Evolutionary conservation across 2,888 invertebrate genomes (phyloP).

Genomic region (Calameuta filiformis): DNA sequence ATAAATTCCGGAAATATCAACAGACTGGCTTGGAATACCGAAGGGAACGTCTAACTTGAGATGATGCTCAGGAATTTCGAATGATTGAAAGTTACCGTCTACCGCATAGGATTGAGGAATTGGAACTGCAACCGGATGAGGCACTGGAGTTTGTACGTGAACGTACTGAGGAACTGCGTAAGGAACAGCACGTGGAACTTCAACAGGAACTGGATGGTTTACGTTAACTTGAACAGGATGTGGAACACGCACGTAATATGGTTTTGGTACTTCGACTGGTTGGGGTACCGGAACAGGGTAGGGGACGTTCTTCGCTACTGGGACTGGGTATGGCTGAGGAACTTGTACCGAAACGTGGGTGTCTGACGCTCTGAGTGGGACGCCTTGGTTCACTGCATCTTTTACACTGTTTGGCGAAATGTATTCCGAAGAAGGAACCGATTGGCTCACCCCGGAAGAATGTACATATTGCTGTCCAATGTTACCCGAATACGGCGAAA

Average conservation of each 20-base stretch:
- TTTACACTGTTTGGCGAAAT: not conserved
- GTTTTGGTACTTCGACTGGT: constrained; percentile 41
- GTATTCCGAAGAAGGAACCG: not conserved
- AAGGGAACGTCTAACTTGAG: not conserved
- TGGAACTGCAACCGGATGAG: not conserved
- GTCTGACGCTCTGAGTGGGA: not conserved
- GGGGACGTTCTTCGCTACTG: constrained; percentile 59
- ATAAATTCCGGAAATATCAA: not conserved
- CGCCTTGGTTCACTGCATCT: not conserved
- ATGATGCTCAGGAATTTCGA: not conserved
- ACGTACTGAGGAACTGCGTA: not conserved
- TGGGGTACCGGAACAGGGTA: constrained; percentile 51
- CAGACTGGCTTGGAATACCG: not conserved
- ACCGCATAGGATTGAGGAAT: not conserved
- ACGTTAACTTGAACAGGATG: constrained; percentile 61
- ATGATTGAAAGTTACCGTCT: not conserved
- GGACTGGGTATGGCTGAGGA: constrained; percentile 61
- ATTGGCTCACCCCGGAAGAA: no score
- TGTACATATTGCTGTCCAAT: no score
- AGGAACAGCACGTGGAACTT: constrained; percentile 7
- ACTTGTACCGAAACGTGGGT: constrained; percentile 55
- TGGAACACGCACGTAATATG: constrained; percentile 53
- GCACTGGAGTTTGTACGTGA: not conserved
- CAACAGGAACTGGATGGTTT: constrained; percentile 46
- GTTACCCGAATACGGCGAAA: no score